Conservation (phyloP, 1,140 invertebrate genomes). For the Monomorium pharaonis region DNA sequence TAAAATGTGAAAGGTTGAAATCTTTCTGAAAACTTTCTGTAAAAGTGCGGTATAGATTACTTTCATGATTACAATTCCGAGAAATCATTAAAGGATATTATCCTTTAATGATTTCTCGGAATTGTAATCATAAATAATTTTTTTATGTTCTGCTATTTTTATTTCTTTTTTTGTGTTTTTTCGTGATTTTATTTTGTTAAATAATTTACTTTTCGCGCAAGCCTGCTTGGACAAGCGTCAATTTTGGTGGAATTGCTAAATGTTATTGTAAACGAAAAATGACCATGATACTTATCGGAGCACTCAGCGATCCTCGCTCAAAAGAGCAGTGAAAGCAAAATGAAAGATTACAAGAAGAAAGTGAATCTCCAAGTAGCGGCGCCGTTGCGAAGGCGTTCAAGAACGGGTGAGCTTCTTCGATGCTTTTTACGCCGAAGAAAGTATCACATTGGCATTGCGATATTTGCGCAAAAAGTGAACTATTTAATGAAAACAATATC, state of each 20-base stretch:
- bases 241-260: neutral
- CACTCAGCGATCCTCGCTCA: slow-evolving; percentile 50
- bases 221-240: neutral
- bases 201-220: neutral
- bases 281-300: slow-evolving; percentile 54
- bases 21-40: no score
- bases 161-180: neutral
- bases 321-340: slow-evolving; percentile 73
- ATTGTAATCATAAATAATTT: no score
- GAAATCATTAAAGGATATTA: neutral
- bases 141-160: no score
- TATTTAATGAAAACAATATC: no score
- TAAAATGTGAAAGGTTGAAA: no score
- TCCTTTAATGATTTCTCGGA: no score
- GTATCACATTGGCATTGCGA: neutral
- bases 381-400: neutral
- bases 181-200: neutral
- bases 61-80: neutral
- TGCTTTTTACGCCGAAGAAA: slow-evolving; percentile 24
- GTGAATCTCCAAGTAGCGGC: slow-evolving; percentile 66
- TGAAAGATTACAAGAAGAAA: slow-evolving; percentile 74
- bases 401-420: slow-evolving; percentile 13
- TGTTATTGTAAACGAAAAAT: neutral
- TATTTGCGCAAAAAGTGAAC: neutral
- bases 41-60: no score